Base-by-base conservation (phyloP, 2,888 invertebrate species). In the Caenorhabditis sp. region DNA sequence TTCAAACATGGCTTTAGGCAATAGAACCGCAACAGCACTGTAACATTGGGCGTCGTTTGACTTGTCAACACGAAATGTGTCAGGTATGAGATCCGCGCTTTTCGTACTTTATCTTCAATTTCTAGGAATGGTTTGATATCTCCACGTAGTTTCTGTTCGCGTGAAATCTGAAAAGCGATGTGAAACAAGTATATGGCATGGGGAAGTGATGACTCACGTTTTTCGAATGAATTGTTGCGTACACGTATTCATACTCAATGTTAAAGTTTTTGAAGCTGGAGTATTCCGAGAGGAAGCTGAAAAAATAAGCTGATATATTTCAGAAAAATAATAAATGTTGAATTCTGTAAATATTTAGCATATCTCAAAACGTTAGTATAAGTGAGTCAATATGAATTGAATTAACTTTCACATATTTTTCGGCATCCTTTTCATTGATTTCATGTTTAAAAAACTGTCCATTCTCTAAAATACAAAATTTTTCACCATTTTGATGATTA, bases 221-320 rank as follows among this genome's bases (percentile, higher is more conserved):
- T 53, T 52, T 68, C 26, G 72, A 67, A 26, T 72, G 72, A 38
- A 72, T 43, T 2, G 65, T 72, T 0, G 67, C 72, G 26, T 72
- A 72, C 5, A 72, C 72, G 23, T 72, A 72, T 17, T 72, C 68
- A 0, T 61, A 27, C 8, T 72, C 58, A 14, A 72, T 59, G 8
- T 8, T 31, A 27, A 59, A 63, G 17, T 67, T 67, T 36, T 63
- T 67, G 52, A 62, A 61, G 0, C 60, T 20, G 3, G 72, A 64
- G 21, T 72, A 72, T 23, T 65, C 59, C 17, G 61, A 58, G 14
- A 72, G 54, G 38, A 72, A 62, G 10, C 59, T 59, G 23, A 21
- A 58, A 38, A 57, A 27, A 57, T 10, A n/a, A 23, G n/a, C n/a
- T n/a, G n/a, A n/a, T n/a, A n/a, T n/a, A 17, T 3, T 10, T 8